Evolutionary conservation across 2,888 invertebrate species (phyloP).

Genomic region (Lycophotia porphyrea): DNA sequence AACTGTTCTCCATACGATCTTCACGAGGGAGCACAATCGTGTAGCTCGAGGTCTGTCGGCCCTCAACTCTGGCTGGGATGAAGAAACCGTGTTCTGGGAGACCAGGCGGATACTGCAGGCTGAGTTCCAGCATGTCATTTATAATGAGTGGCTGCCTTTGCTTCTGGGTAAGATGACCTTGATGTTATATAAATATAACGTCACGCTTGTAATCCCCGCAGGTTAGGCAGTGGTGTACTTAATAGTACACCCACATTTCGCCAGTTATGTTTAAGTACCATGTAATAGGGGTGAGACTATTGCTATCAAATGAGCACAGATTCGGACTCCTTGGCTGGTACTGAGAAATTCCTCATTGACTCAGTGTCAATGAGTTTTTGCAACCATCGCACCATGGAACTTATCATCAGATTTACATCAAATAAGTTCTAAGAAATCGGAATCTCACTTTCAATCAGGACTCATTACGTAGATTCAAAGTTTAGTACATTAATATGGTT

Average conservation of each 20-base stretch:
- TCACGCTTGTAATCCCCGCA: too few relatives aligned
- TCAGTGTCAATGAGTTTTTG: too few relatives aligned
- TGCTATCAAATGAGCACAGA: neutral
- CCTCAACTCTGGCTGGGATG: slow-evolving; percentile 94
- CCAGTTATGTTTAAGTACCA: neutral
- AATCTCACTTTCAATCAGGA: too few relatives aligned
- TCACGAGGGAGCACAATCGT: slow-evolving; percentile 95
- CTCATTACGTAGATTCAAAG: too few relatives aligned
- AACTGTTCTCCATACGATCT: slow-evolving; percentile 93
- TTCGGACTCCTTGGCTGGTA: neutral
- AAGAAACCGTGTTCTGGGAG: slow-evolving; percentile 94
- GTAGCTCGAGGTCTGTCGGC: slow-evolving; percentile 91
- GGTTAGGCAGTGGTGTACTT: neutral
- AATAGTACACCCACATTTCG: neutral
- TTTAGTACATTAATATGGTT: neutral
- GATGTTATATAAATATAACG: neutral
- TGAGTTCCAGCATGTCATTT: slow-evolving; percentile 94
- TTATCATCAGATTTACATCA: neutral
- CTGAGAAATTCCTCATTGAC: neutral
- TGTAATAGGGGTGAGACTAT: too few relatives aligned
- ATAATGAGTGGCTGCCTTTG: slow-evolving; percentile 95
- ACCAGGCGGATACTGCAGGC: slow-evolving; percentile 93
- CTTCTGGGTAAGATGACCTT: slow-evolving; percentile 90
- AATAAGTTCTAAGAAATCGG: neutral
- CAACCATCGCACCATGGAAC: neutral